These are phyloP conservation scores for Cantharis rustica DNA, from an alignment of 2,888 invertebrate genomes.

Conservation along the genomic window DNA sequence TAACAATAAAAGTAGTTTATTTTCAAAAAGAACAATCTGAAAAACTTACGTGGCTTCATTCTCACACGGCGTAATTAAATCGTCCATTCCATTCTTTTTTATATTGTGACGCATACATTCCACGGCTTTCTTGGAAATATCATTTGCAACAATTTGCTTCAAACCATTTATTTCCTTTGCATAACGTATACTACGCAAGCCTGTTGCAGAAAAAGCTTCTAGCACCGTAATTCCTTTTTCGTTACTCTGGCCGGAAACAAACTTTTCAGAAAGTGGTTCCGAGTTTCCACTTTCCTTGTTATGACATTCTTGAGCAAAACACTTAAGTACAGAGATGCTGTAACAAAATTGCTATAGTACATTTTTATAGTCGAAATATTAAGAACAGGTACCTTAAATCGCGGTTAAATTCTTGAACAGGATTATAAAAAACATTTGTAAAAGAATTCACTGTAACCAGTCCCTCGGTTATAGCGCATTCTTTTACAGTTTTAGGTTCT, in stretches of 20 bases:
- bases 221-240: constrained; percentile 72
- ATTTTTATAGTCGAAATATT: not conserved
- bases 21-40: not conserved
- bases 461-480: constrained; percentile 70
- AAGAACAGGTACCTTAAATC: constrained; percentile 70
- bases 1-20: not conserved
- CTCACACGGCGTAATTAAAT: constrained; percentile 75
- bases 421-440: constrained; percentile 94
- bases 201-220: constrained; percentile 95
- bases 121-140: constrained; percentile 83
- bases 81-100: constrained; percentile 71
- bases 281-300: not conserved
- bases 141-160: constrained; percentile 86
- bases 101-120: constrained; percentile 85
- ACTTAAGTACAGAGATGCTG: constrained; percentile 74
- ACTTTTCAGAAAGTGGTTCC: not conserved
- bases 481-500: not conserved
- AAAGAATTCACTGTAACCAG: constrained; percentile 74
- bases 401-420: constrained; percentile 97
- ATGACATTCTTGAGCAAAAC: constrained; percentile 56
- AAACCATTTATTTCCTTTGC: constrained; percentile 91
- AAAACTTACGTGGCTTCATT: constrained; percentile 84
- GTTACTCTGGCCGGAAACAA: constrained; percentile 37
- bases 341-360: constrained; percentile 34
- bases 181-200: constrained; percentile 93